Evolutionary conservation across 2,113 vertebrate genomes (phyloP).

Genomic region (Oxyura jamaicensis): DNA sequence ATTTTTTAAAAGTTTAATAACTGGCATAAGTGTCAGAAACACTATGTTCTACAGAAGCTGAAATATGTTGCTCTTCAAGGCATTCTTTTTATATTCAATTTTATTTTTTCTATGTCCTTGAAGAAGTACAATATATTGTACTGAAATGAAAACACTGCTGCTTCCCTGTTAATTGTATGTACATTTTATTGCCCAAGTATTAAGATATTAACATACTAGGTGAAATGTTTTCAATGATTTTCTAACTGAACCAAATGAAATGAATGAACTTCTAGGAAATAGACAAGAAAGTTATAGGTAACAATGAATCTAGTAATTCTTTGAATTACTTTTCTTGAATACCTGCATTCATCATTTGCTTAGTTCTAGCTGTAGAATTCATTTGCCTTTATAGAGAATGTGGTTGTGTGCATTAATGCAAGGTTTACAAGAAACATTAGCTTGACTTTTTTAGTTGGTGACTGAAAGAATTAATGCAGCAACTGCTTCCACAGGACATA

Average conservation of each 20-base stretch:
- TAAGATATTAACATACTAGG: neutral
- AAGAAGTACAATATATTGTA: neutral
- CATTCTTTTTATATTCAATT: neutral
- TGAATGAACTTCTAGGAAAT: neutral
- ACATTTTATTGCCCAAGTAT: neutral
- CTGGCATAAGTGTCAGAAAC: neutral
- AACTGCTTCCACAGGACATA: neutral
- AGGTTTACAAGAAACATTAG: neutral
- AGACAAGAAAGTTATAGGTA: neutral
- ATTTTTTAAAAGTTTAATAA: neutral
- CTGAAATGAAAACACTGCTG: neutral
- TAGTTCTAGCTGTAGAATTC: neutral
- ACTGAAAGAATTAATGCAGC: neutral
- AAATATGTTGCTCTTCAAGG: neutral
- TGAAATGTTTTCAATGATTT: neutral
- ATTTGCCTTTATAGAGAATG: neutral
- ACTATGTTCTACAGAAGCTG: neutral
- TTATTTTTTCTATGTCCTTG: neutral
- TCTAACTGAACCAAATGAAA: neutral
- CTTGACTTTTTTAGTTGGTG: neutral
- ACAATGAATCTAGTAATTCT: neutral
- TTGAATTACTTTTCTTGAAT: neutral
- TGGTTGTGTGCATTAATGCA: neutral
- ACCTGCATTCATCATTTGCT: neutral
- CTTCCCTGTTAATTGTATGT: neutral